A percentile compares a stretch with the other conserved stretches of the same genome.
phyloP scores from a whole-genome alignment of 2,113 vertebrate species.

The Pelecanoides urinatrix region DNA sequence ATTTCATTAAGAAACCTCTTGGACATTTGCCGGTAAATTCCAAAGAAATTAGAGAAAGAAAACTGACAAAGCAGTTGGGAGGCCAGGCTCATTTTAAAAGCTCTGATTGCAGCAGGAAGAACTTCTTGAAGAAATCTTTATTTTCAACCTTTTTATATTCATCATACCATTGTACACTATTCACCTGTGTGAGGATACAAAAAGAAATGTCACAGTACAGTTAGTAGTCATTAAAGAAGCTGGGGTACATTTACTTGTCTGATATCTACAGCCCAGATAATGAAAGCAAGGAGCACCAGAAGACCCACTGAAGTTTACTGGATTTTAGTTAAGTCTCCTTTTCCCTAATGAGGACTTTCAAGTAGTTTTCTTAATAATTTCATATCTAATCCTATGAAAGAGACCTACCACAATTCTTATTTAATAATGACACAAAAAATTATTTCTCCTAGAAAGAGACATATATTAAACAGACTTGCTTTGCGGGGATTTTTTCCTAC shows the following conservation, averaged over 20 bases:
- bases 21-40: background rate
- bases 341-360: background rate
- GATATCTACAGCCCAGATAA: background rate
- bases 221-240: background rate
- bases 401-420: background rate
- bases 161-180: background rate
- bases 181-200: background rate
- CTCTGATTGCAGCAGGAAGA: background rate
- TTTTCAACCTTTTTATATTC: background rate
- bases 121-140: background rate
- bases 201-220: background rate
- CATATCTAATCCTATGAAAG: background rate
- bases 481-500: background rate
- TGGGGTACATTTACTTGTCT: background rate
- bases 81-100: background rate
- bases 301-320: background rate
- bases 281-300: background rate
- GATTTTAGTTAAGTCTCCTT: background rate
- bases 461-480: background rate
- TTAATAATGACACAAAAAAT: background rate
- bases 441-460: background rate
- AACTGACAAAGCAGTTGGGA: background rate
- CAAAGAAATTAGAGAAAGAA: background rate
- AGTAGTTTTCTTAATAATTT: background rate
- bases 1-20: background rate